Base-by-base conservation (phyloP, 1,140 invertebrate genomes). In the Eciton burchellii region DNA sequence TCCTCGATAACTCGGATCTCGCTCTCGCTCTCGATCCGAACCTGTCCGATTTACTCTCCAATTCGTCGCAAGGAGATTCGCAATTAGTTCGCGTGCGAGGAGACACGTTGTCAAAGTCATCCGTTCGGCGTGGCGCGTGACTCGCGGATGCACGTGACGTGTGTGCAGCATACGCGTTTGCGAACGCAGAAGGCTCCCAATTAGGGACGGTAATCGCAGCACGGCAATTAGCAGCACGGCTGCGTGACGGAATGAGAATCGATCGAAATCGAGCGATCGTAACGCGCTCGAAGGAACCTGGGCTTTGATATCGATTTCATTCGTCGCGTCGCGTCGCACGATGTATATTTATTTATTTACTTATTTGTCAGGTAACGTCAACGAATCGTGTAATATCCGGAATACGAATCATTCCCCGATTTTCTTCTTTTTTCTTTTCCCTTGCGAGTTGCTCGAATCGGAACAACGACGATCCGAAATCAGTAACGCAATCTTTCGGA, bases 211-310 rank as follows among this genome's bases (percentile, higher is more conserved):
- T 62, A 41, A 77, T 83, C 43, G 72, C 35, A 52, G n/a, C n/a
- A 21, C 41, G 43, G 43, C 73, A 83, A 77, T 85, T 85, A 77
- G 47, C 21, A n/a, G n/a, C n/a, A n/a, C n/a, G 45, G 41, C 5
- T 56, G 56, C 68, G 47, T 59, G 8, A 56, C 41, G 21, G 35
- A 35, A 63, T 68, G 57, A 12, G 5, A 24, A 8, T 5, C 41
- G 43, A 83, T 45, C 65, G n/a, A n/a, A 19, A 63, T 81, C 11
- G 4, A 56, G n/a, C n/a, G n/a, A n/a, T n/a, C n/a, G 49, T 41
- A 54, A 79, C 66, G 62, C 12, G 26, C 0, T 59, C 49, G 35
- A 49, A 47, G 47, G 19, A 81, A 59, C 54, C 12, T 12, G 24
- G 5, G 9, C 11, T 2, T 77, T 77, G 41, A 21, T 60, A 66